Evolutionary conservation across 2,797 vertebrate species (phyloP).

Genomic region (Tinamus major): DNA sequence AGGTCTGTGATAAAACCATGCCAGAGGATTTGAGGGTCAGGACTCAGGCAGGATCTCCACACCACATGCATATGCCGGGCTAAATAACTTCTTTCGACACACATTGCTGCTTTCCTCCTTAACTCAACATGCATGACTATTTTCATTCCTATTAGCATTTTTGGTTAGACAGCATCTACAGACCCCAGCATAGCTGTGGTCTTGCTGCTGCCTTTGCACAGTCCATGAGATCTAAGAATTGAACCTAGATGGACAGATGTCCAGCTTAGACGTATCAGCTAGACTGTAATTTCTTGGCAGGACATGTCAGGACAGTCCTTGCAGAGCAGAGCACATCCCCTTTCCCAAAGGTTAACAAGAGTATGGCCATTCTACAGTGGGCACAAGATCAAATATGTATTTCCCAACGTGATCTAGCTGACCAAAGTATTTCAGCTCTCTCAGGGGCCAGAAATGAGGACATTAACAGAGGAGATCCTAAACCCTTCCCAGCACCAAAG

Average conservation of each 20-base stretch:
- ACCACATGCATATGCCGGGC: neutral
- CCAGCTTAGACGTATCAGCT: neutral
- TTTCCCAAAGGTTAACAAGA: slow-evolving; percentile 31
- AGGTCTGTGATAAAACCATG: neutral
- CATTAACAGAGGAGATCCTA: neutral
- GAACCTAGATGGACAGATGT: neutral
- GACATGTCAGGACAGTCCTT: slow-evolving; percentile 33
- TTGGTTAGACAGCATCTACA: neutral
- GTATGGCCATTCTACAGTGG: neutral
- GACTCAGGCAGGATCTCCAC: fast-evolving
- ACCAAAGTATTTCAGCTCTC: slow-evolving; percentile 50
- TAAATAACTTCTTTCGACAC: neutral
- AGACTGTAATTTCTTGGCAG: neutral
- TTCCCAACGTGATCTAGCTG: slow-evolving; percentile 23
- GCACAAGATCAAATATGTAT: slow-evolving; percentile 10
- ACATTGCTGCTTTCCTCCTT: neutral
- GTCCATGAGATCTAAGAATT: neutral
- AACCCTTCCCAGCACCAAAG: neutral
- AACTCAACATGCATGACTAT: neutral
- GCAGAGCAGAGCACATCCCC: neutral
- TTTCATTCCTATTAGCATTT: neutral
- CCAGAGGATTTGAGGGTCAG: neutral
- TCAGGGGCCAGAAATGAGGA: slow-evolving; percentile 39
- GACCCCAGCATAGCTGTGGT: neutral
- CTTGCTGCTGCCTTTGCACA: neutral